Percentiles rank a stretch among this genome's conserved stretches.
These are phyloP conservation scores for Danio choprae DNA, from an alignment of 2,797 vertebrate species.

Conservation along the genomic window DNA sequence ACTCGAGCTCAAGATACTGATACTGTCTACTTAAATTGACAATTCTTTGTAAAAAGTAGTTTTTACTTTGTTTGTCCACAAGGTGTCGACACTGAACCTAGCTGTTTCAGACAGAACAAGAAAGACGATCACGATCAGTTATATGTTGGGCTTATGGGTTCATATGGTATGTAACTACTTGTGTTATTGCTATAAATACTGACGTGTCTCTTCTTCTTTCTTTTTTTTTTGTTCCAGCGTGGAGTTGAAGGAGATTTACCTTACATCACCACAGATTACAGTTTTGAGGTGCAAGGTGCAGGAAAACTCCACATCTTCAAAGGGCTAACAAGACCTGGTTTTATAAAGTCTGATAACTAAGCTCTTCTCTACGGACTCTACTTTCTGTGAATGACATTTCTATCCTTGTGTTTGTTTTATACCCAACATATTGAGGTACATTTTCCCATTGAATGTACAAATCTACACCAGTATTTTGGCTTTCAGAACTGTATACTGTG, in stretches of 20 bases:
- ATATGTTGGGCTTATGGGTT: no score
- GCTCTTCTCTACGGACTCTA: constrained; percentile 47
- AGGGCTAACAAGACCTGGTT: constrained; percentile 71
- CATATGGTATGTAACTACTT: background rate
- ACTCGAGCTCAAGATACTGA: no score
- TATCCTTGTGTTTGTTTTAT: constrained; percentile 52
- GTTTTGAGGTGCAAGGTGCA: constrained; percentile 84
- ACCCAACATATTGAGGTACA: constrained; percentile 38
- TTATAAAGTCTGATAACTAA: constrained; percentile 55
- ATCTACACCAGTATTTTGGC: constrained; percentile 44
- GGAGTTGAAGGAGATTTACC: constrained; percentile 84
- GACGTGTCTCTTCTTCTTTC: background rate
- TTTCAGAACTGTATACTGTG: constrained; percentile 29
- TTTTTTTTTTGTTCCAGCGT: constrained; percentile 71
- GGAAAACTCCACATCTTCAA: constrained; percentile 86
- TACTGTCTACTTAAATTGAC: no score
- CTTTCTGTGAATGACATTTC: constrained; percentile 44
- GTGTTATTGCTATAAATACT: constrained; percentile 1
- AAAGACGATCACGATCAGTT: no score
- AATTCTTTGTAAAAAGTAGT: no score
- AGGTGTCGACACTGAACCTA: no score
- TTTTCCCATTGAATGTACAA: constrained; percentile 65
- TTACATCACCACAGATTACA: constrained; percentile 90
- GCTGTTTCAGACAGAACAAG: no score
- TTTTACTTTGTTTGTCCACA: no score